Evolutionary conservation across 35 echinoderm and acorn worm genomes (phyloP).

Genomic region (Lytechinus variegatus): DNA sequence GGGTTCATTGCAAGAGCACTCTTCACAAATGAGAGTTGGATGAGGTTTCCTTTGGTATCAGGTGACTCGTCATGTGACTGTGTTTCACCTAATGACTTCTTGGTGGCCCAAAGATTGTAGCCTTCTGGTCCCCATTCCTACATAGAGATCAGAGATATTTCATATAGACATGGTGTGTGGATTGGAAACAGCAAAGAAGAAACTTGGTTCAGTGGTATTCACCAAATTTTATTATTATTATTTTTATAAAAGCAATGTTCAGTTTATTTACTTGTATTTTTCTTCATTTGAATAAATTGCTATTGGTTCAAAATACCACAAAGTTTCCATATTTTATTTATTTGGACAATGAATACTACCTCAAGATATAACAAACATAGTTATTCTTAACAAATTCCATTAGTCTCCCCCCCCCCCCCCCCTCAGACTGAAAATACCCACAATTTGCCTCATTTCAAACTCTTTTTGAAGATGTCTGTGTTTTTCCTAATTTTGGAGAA

Average conservation of each 20-base stretch:
- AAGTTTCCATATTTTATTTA: background rate
- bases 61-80: conserved; percentile 23
- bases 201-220: no score
- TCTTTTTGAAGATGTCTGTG: no score
- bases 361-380: background rate
- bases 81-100: conserved; percentile 20
- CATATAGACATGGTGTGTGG: background rate
- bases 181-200: background rate
- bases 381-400: background rate
- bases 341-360: background rate
- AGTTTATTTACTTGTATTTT: background rate
- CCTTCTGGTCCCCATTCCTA: conserved; percentile 97
- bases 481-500: no score
- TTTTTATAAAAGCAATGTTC: background rate
- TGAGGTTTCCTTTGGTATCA: conserved; percentile 66
- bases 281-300: background rate
- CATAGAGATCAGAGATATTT: conserved; percentile 25
- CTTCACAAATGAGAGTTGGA: conserved; percentile 92
- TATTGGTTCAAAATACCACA: background rate
- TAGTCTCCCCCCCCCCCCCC: no score
- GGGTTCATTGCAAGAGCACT: conserved; percentile 93
- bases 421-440: no score
- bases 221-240: background rate
- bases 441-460: no score
- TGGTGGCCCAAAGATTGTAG: conserved; percentile 87